These are phyloP conservation scores for Steinernema khuongi DNA, from an alignment of 1,140 invertebrate species.

Conservation along the genomic window DNA sequence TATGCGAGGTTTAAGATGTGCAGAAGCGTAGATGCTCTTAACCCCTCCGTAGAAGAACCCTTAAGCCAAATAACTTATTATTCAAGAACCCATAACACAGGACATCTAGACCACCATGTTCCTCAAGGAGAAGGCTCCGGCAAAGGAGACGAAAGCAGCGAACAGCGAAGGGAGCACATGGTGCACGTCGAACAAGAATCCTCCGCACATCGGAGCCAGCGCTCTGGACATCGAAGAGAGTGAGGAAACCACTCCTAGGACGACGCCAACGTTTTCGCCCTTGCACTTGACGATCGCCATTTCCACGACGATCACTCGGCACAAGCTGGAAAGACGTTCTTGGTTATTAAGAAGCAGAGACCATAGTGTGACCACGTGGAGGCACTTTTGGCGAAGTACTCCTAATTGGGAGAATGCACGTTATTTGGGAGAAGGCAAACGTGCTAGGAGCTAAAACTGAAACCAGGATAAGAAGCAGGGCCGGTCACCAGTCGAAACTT, in stretches of 20 bases:
- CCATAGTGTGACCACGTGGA: no score
- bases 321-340: background rate
- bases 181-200: background rate
- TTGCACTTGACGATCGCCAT: background rate
- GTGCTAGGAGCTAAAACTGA: no score
- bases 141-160: background rate
- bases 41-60: no score
- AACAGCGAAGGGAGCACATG: background rate
- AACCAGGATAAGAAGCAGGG: no score
- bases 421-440: no score
- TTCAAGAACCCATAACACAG: background rate
- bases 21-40: no score
- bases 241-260: background rate
- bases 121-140: background rate
- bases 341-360: no score
- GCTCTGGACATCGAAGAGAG: background rate
- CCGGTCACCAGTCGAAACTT: no score
- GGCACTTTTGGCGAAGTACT: no score
- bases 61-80: no score
- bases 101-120: background rate
- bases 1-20: no score
- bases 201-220: background rate
- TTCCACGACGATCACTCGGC: background rate
- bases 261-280: background rate
- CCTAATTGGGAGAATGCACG: no score